phyloP scores from a whole-genome alignment of 2,113 vertebrate genomes.

The Halcyon malimbica region DNA sequence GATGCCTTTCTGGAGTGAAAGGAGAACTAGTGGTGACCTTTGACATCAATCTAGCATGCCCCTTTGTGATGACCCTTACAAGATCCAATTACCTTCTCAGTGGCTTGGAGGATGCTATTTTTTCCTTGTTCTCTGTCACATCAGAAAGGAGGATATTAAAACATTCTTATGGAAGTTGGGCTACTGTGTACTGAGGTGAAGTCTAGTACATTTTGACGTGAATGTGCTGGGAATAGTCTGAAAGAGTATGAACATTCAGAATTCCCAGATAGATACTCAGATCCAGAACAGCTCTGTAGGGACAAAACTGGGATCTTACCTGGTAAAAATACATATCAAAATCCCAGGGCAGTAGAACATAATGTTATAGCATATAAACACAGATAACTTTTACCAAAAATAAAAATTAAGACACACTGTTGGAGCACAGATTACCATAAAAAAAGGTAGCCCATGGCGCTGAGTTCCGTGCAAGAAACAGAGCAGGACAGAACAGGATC shows the following conservation, averaged over 20 bases:
- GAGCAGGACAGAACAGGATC: neutral
- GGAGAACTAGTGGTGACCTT: neutral
- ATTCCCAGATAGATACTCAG: neutral
- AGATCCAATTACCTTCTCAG: neutral
- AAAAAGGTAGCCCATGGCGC: neutral
- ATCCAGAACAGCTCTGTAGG: neutral
- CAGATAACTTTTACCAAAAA: neutral
- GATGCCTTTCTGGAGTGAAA: neutral
- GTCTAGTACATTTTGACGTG: neutral
- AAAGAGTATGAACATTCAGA: neutral
- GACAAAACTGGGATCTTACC: neutral
- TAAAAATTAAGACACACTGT: neutral
- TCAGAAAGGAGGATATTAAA: neutral
- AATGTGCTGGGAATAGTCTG: neutral
- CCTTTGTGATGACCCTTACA: neutral
- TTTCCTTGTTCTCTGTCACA: neutral
- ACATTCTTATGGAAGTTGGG: neutral
- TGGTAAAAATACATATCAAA: neutral
- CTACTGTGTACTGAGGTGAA: neutral
- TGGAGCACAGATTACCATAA: neutral
- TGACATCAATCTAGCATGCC: rapidly evolving
- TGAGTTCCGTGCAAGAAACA: neutral
- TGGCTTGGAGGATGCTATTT: neutral
- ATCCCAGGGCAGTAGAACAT: neutral
- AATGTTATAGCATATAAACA: neutral